These are phyloP conservation scores for Chlorocebus sabaeus DNA, from an alignment of 2,113 vertebrate species.

Conservation along the genomic window DNA sequence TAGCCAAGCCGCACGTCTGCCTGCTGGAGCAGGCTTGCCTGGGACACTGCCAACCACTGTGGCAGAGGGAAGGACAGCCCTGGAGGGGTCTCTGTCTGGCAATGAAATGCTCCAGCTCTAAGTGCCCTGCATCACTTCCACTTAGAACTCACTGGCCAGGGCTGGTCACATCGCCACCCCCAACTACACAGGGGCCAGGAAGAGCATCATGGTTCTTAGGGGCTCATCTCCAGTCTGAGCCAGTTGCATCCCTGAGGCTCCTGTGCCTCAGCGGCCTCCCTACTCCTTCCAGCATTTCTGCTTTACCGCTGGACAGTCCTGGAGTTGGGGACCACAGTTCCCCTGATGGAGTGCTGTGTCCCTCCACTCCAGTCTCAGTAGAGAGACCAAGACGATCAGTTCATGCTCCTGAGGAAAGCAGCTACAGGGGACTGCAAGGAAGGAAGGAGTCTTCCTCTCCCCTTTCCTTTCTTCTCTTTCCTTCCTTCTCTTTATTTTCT, in stretches of 20 bases:
- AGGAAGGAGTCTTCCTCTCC: not conserved
- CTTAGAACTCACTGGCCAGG: not conserved
- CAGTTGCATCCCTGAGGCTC: not conserved
- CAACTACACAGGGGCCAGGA: not conserved
- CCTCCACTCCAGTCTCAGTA: not conserved
- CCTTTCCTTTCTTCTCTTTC: not conserved
- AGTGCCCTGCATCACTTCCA: not conserved
- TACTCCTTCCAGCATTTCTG: not conserved
- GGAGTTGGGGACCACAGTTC: not conserved
- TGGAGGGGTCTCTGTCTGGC: not conserved
- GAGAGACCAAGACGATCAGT: not conserved
- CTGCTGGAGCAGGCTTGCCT: not conserved
- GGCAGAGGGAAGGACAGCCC: not conserved
- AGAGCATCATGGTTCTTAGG: too few species aligned
- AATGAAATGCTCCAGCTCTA: too few species aligned
- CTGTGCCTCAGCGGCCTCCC: not conserved
- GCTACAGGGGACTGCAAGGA: not conserved
- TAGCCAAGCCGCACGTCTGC: accelerated
- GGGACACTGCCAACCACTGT: accelerated
- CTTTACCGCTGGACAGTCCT: not conserved
- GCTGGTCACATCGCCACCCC: not conserved
- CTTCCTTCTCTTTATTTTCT: not conserved
- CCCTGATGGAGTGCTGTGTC: not conserved
- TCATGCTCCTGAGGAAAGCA: not conserved
- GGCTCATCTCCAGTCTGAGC: not conserved